Percentiles rank a stretch among this genome's conserved stretches.
phyloP scores from a whole-genome alignment of 2,797 vertebrate genomes.

The Rallus crepitans region DNA sequence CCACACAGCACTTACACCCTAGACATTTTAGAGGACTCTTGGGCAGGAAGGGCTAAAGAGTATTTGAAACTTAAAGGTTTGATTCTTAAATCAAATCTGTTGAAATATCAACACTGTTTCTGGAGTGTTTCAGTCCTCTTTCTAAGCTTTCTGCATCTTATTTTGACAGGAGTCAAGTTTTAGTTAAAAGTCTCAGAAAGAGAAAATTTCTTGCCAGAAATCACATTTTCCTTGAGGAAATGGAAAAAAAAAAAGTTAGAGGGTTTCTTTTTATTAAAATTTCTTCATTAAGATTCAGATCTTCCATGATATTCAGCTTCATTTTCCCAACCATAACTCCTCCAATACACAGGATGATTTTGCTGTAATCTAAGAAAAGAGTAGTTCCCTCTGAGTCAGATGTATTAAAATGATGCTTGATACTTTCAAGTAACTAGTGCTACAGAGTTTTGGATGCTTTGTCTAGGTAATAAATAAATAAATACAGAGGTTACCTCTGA shows the following conservation, averaged over 20 bases:
- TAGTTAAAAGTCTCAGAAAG: not conserved
- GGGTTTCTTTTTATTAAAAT: not conserved
- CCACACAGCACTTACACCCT: not conserved
- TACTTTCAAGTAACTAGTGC: not conserved
- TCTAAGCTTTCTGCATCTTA: not conserved
- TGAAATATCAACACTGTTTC: not conserved
- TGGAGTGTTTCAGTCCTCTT: not conserved
- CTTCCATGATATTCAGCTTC: not conserved
- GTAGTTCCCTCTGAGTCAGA: not conserved
- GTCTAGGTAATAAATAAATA: not conserved
- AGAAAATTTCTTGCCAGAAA: not conserved
- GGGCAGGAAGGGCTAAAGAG: not conserved
- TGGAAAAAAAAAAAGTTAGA: not conserved
- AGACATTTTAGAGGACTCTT: not conserved
- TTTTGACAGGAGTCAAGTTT: not conserved
- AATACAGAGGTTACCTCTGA: not conserved
- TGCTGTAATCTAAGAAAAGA: not conserved
- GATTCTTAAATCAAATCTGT: not conserved
- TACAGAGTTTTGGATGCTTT: not conserved
- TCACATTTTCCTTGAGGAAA: not conserved
- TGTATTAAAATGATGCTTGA: not conserved
- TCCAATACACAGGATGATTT: not conserved
- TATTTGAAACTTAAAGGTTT: not conserved
- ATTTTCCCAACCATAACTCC: not conserved
- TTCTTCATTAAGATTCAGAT: not conserved